Evolutionary conservation across 1,140 invertebrate species (phyloP).

Genomic region (Chelonus insularis): DNA sequence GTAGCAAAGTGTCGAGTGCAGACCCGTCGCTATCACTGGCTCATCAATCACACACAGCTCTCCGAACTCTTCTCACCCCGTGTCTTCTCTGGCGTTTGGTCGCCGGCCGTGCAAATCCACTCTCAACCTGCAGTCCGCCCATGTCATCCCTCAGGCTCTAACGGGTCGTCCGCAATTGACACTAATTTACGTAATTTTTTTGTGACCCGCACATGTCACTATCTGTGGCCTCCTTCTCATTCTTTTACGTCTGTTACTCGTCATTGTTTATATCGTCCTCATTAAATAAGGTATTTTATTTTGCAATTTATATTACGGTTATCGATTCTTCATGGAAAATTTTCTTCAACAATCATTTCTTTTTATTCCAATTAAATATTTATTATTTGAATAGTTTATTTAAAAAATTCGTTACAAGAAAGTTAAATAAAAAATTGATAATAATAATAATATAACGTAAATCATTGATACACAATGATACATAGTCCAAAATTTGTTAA

Average conservation of each 20-base stretch:
- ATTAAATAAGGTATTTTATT: too few species aligned
- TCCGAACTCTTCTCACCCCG: slow-evolving; percentile 19
- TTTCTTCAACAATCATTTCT: too few species aligned
- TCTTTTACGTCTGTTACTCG: neutral
- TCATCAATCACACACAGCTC: slow-evolving; percentile 57
- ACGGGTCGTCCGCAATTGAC: slow-evolving; percentile 33
- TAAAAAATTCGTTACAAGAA: too few species aligned
- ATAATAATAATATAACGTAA: too few species aligned
- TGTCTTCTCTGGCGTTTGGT: slow-evolving; percentile 11
- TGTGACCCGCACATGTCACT: slow-evolving; percentile 29
- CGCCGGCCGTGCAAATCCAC: neutral
- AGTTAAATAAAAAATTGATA: too few species aligned
- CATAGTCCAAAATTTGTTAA: too few species aligned
- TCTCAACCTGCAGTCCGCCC: slow-evolving; percentile 36
- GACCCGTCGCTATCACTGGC: slow-evolving; percentile 59
- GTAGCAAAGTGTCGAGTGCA: slow-evolving; percentile 58
- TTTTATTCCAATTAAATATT: too few species aligned
- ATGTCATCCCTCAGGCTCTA: slow-evolving; percentile 39
- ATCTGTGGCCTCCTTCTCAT: neutral
- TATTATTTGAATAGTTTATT: too few species aligned
- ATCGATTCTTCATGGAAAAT: too few species aligned
- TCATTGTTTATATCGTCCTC: too few species aligned
- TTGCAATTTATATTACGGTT: too few species aligned
- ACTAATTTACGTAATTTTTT: slow-evolving; percentile 39
- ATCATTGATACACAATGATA: too few species aligned